phyloP scores from a whole-genome alignment of 2,888 invertebrate genomes.

The Pammene aurita region DNA sequence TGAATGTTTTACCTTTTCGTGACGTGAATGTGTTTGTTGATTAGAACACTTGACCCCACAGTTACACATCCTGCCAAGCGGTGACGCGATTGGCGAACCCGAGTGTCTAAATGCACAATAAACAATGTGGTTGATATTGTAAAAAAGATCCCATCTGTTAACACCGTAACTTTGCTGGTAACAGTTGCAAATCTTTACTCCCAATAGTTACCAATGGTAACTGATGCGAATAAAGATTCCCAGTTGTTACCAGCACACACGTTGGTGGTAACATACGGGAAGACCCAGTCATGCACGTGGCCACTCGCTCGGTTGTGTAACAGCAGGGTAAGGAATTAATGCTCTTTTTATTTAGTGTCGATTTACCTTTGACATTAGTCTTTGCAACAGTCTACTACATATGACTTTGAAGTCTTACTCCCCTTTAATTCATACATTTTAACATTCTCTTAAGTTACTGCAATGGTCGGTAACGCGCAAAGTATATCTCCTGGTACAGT shows the following conservation, averaged over 20 bases:
- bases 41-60: background rate
- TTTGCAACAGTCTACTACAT: background rate
- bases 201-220: too few relatives aligned
- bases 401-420: background rate
- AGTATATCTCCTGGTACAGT: background rate
- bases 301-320: background rate
- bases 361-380: background rate
- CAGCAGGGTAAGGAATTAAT: background rate
- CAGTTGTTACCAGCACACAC: too few relatives aligned
- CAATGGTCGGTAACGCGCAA: background rate
- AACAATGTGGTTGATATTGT: too few relatives aligned
- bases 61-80: background rate
- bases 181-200: too few relatives aligned
- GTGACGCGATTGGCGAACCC: background rate
- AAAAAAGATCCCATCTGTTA: too few relatives aligned
- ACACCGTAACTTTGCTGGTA: too few relatives aligned
- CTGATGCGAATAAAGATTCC: too few relatives aligned
- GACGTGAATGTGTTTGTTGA: conserved; percentile 49
- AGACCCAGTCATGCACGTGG: background rate
- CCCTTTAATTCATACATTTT: background rate
- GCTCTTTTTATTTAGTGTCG: conserved; percentile 27
- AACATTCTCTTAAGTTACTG: background rate
- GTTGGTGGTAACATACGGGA: too few relatives aligned
- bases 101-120: background rate
- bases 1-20: conserved; percentile 58